Evolutionary conservation across 1,140 invertebrate species (phyloP).

Genomic region (Papilio aristodemus): DNA sequence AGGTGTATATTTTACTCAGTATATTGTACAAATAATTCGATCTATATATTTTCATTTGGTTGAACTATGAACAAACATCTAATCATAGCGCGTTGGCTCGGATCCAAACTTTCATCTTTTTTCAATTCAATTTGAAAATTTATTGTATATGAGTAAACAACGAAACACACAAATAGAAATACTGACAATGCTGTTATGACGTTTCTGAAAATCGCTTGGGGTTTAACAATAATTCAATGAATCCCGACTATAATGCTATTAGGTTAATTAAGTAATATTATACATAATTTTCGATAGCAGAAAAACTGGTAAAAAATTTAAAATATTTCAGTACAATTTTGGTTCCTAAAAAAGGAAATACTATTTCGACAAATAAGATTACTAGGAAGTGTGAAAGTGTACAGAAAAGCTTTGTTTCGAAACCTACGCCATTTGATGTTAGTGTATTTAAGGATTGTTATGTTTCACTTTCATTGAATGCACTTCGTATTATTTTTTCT

Average conservation of each 20-base stretch:
- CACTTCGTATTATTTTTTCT: no score
- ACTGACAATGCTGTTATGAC: neutral
- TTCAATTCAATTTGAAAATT: conserved; percentile 14
- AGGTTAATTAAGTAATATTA: no score
- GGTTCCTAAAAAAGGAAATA: no score
- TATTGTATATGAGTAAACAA: conserved; percentile 13
- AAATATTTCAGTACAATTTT: no score
- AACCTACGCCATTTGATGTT: no score
- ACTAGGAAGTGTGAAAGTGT: no score
- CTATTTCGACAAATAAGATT: no score
- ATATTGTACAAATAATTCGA: conserved; percentile 1
- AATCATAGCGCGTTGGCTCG: neutral
- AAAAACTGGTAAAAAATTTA: neutral
- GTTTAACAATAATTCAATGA: neutral
- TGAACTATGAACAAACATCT: conserved; percentile 1
- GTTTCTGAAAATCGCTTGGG: neutral
- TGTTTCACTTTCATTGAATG: no score
- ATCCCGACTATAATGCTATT: neutral
- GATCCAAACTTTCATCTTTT: conserved; percentile 7
- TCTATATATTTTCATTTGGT: conserved; percentile 7
- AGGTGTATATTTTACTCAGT: neutral
- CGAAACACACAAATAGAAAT: neutral
- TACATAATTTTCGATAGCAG: neutral
- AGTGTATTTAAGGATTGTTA: no score
- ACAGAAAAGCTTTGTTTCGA: no score